These are phyloP conservation scores for Eustalomyia histrio DNA, from an alignment of 2,888 invertebrate genomes.

Conservation along the genomic window DNA sequence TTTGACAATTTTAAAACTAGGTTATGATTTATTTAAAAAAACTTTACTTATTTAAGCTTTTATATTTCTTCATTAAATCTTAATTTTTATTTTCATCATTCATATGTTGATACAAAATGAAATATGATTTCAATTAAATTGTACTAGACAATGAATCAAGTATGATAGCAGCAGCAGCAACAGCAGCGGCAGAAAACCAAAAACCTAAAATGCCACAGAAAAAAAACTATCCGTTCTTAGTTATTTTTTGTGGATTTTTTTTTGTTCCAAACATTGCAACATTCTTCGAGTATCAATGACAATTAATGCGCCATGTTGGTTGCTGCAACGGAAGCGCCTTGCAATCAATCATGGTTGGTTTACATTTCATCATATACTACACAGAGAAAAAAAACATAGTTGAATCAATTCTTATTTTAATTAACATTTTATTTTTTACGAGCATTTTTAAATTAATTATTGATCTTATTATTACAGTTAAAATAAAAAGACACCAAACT, in stretches of 20 bases:
- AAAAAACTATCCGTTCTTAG: not conserved
- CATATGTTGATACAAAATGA: not conserved
- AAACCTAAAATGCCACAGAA: not conserved
- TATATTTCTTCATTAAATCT: not conserved
- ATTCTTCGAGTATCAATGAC: slow-evolving; percentile 50
- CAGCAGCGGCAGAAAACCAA: not conserved
- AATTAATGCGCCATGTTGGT: slow-evolving; percentile 61
- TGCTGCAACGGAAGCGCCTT: slow-evolving; percentile 62
- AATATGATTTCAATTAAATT: slow-evolving; percentile 4
- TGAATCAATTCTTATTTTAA: too few relatives aligned
- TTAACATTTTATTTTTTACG: too few relatives aligned
- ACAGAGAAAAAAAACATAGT: too few relatives aligned
- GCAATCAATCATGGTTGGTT: slow-evolving; percentile 58
- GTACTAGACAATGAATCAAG: slow-evolving; percentile 24
- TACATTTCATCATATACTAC: slow-evolving; percentile 32
- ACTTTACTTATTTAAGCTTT: not conserved
- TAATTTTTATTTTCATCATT: slow-evolving; percentile 1
- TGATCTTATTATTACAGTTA: too few relatives aligned
- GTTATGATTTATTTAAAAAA: not conserved
- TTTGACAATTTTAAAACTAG: not conserved
- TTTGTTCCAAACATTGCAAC: not conserved
- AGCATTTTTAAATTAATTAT: too few relatives aligned
- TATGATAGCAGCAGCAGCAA: slow-evolving; percentile 10
- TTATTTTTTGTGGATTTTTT: not conserved
- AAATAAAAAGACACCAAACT: too few relatives aligned